These are phyloP conservation scores for Condylura cristata DNA, from an alignment of 2,113 vertebrate genomes.

Conservation along the genomic window DNA sequence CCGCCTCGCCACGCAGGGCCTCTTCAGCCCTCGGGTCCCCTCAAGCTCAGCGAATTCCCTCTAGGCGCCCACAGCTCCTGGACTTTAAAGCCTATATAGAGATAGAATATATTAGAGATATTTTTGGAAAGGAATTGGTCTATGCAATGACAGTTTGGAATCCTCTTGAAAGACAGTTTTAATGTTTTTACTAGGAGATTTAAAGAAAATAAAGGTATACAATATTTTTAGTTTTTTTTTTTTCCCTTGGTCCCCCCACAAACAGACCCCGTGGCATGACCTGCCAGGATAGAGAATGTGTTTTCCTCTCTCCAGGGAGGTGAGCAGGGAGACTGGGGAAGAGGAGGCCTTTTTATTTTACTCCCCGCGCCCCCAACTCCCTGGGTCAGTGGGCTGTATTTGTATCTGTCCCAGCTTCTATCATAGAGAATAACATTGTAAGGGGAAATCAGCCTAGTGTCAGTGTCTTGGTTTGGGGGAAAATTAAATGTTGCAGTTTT, in stretches of 20 bases:
- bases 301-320: background rate
- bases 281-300: background rate
- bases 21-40: background rate
- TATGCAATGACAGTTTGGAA: conserved; percentile 87
- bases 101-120: conserved; percentile 82
- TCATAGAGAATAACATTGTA: conserved; percentile 86
- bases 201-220: conserved; percentile 77
- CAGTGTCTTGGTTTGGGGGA: conserved; percentile 78
- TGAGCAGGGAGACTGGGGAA: conserved; percentile 42
- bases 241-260: background rate
- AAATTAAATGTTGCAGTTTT: conserved; percentile 81
- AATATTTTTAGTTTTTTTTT: conserved; percentile 67
- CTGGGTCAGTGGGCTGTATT: conserved; percentile 82
- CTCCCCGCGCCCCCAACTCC: conserved; percentile 69
- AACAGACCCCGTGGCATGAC: background rate
- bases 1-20: background rate
- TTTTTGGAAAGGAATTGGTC: conserved; percentile 89
- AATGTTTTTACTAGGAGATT: conserved; percentile 85
- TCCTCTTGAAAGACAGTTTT: conserved; percentile 86
- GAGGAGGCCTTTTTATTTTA: conserved; percentile 72
- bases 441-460: conserved; percentile 86
- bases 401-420: conserved; percentile 86
- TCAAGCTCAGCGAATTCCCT: conserved; percentile 74
- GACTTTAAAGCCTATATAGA: conserved; percentile 84
- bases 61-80: conserved; percentile 73